Percentiles rank a stretch among this genome's conserved stretches.
Evolutionary conservation across 1,140 invertebrate species (phyloP).

Genomic region (Philopotamus ludificatus): DNA sequence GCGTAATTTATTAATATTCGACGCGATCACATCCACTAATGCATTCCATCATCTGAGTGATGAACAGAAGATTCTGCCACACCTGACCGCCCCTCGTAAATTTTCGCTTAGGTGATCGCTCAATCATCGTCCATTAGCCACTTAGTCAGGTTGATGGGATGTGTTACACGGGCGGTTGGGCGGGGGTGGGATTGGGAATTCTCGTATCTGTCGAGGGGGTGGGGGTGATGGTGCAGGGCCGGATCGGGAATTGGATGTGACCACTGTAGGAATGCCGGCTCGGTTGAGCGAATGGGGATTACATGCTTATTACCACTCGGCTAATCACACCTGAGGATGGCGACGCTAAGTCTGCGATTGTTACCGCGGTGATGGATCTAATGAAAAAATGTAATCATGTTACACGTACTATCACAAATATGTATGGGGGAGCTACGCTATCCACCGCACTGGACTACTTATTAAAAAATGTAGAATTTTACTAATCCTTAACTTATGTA

Average conservation of each 20-base stretch:
- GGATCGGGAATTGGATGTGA: constrained; percentile 5
- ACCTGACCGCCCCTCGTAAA: not conserved
- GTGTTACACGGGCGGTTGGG: constrained; percentile 1
- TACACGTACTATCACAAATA: no score
- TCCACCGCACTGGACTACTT: no score
- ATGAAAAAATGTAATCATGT: no score
- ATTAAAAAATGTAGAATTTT: no score
- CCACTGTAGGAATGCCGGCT: not conserved
- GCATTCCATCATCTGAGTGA: not conserved
- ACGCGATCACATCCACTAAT: not conserved
- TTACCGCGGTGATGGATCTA: constrained; percentile 12
- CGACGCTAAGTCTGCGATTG: not conserved
- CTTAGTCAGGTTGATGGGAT: constrained; percentile 29
- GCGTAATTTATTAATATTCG: no score
- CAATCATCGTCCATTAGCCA: constrained; percentile 42
- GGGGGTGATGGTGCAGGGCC: constrained; percentile 1
- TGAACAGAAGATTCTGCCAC: not conserved
- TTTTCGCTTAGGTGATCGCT: constrained; percentile 32
- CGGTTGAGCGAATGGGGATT: not conserved
- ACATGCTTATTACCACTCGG: constrained; percentile 13
- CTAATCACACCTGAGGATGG: constrained; percentile 34
- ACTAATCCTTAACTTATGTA: no score
- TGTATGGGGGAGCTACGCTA: no score
- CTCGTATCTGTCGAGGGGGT: no score
- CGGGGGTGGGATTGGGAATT: constrained; percentile 7